Base-by-base conservation (phyloP, 2,888 invertebrate genomes). In the Lacanobia wlatinum region DNA sequence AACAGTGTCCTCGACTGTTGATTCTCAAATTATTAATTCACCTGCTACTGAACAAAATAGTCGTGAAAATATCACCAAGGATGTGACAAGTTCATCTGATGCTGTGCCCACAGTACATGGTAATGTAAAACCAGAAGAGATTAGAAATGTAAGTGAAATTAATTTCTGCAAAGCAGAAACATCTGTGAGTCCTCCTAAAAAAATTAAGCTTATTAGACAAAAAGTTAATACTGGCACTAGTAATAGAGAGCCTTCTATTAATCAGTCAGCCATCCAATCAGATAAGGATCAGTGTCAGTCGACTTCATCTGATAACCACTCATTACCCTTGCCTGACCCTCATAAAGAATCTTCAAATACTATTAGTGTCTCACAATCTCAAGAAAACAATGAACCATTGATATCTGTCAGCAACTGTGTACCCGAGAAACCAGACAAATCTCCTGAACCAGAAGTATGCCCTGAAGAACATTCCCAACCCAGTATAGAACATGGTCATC, bases 121-220 rank as follows among this genome's bases (percentile, higher is more conserved):
- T 93, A 94, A 92, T 91, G 88, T 90, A 86, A 94, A 93, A 87
- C 91, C 92, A 87, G 93, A 94, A 91, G 94, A 94, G 91, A 93
- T 92, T 94, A 94, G 93, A 91, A 93, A 92, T 92, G 86, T 95
- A 92, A 95, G 93, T 92, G 95, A 95, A 92, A 90, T 94, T 89
- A 95, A 93, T 93, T 91, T 95, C 92, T 95, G 95, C 93, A 94
- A 95, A 94, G 95, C 96, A 92, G 96, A 96, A 91, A 94, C 95
- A 70, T 95, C 95, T 71, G 87, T 92, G 80, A 92, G 92, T 93
- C 91, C 95, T 87, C 88, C 91, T 87, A 96, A 94, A 90, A 96
- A 94, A 93, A 95, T 96, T 88, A 96, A 94, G 90, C 93, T 96
- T 84, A 91, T 94, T 89, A 94, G 96, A 90, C 94, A 94, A 91